Percentiles rank a stretch among this genome's conserved stretches.
Conservation (phyloP, 2,113 vertebrate species). For the Scomber japonicus region DNA sequence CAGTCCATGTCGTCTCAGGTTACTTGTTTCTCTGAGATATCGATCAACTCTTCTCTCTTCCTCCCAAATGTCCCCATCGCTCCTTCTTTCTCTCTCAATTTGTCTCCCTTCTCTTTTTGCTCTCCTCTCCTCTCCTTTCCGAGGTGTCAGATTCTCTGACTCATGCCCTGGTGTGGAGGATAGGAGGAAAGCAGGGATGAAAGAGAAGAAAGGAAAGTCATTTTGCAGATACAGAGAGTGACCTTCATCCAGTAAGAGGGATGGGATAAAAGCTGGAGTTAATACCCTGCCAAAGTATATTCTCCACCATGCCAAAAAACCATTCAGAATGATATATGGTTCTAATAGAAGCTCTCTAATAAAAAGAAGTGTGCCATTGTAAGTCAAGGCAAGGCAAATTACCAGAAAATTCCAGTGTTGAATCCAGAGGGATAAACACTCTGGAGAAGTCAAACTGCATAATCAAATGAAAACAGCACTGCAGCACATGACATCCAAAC, state of each 20-base stretch:
- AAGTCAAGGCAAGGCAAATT: conserved; percentile 57
- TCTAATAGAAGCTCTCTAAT: conserved; percentile 64
- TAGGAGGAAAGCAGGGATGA: conserved; percentile 73
- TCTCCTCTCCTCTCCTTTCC: conserved; percentile 44
- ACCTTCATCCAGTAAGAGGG: conserved; percentile 80
- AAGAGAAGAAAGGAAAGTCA: conserved; percentile 77
- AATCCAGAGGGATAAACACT: conserved; percentile 49
- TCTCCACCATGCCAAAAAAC: conserved; percentile 69
- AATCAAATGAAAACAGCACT: conserved; percentile 36
- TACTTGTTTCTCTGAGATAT: conserved; percentile 66
- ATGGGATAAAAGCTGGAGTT: conserved; percentile 81
- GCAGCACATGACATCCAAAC: conserved; percentile 9
- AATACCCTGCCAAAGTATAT: conserved; percentile 79
- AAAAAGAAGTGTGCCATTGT: conserved; percentile 63
- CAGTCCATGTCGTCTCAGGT: conserved; percentile 59
- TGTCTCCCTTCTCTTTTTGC: conserved; percentile 41
- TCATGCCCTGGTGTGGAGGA: conserved; percentile 79
- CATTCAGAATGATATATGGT: conserved; percentile 71
- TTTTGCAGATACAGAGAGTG: conserved; percentile 79
- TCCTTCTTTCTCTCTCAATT: conserved; percentile 49
- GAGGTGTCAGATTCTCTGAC: conserved; percentile 82
- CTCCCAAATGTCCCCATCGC: conserved; percentile 51
- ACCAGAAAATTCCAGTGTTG: conserved; percentile 44
- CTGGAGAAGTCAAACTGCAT: conserved; percentile 20
- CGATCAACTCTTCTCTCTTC: conserved; percentile 59